Evolutionary conservation across 2,113 vertebrate species (phyloP), one percentile per base, ranked within the genome.

Genomic region (Hippoglossus stenolepis): DNA sequence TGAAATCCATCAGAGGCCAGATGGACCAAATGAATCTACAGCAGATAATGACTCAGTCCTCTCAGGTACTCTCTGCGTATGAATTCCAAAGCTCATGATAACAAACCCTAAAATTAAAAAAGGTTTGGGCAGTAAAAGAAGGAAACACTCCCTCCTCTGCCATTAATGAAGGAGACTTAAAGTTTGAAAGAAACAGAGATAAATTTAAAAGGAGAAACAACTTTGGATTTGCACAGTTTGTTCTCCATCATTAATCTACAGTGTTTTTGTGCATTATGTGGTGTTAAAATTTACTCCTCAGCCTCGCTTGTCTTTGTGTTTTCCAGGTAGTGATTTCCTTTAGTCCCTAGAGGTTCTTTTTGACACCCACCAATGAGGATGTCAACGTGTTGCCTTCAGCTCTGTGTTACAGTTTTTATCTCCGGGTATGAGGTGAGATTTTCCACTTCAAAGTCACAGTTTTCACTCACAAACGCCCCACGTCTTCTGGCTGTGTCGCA

Each of bases 1-100:
- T 24, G 62, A 77, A 85, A 82, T 80, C 51, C 73, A 70, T 82
- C 82, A 72, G 79, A 60, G 43, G 20, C 63, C 47, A 60, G 65
- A 21, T 0, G 0, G 56, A 47, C 54, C 67, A 31, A 60, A 85
- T 86, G 21, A 66, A 79, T 77, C 43, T 28, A 5, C 5, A 49
- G 68, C 14, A 71, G 61, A 80, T 43, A 21, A 18, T 73, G 79
- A 86, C 40, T 83, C 61, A 77, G 67, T 45, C 28, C 23, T 51
- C 54, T 56, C 54, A 67, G 63, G 56, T 67, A 24, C 62, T 21
- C n/a, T 40, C 31, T 12, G 45, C 28, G 54, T 67, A 26, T 26
- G 57, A 60, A 80, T 59, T 58, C 28, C 73, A 68, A 31, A 75
- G 24, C 21, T 8, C 0, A 26, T 64, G 18, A 73, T 62, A 24